Conservation (phyloP, 2,888 invertebrate species). For the Noctuana brunneofusca region DNA sequence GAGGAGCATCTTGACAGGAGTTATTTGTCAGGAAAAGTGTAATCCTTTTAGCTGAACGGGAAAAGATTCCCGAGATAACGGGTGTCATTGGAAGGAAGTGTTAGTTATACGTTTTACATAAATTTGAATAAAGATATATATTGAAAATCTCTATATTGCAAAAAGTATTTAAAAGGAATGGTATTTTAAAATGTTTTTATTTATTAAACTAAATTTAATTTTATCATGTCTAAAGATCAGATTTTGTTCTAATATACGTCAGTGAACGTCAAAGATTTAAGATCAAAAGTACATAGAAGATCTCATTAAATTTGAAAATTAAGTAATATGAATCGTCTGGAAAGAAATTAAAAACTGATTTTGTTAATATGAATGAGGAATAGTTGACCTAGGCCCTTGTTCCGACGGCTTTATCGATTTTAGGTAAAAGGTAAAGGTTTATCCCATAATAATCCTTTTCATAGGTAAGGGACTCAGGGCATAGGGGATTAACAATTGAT, state of each 20-base stretch:
- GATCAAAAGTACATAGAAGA: too few species aligned
- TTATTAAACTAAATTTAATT: neutral
- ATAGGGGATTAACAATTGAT: neutral
- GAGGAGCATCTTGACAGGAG: conserved; percentile 20
- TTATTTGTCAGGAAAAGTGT: conserved; percentile 12
- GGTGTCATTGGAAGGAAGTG: neutral
- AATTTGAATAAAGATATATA: too few species aligned
- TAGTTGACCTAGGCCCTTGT: conserved; percentile 1
- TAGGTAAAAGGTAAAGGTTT: conserved; percentile 3
- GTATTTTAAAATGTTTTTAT: too few species aligned
- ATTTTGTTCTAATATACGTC: neutral
- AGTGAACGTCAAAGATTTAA: too few species aligned
- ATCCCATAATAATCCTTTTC: conserved; percentile 3
- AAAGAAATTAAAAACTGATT: neutral
- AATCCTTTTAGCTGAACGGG: conserved; percentile 13
- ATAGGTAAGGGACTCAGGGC: neutral
- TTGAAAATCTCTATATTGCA: too few species aligned
- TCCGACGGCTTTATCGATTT: neutral
- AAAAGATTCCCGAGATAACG: neutral
- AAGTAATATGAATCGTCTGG: neutral
- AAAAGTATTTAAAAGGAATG: too few species aligned
- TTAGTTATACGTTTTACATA: too few species aligned
- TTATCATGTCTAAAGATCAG: neutral
- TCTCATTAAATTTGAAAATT: too few species aligned
- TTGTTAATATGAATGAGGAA: neutral